Conservation (phyloP, 2,797 vertebrate genomes). For the Hephaestus fuliginosus region DNA sequence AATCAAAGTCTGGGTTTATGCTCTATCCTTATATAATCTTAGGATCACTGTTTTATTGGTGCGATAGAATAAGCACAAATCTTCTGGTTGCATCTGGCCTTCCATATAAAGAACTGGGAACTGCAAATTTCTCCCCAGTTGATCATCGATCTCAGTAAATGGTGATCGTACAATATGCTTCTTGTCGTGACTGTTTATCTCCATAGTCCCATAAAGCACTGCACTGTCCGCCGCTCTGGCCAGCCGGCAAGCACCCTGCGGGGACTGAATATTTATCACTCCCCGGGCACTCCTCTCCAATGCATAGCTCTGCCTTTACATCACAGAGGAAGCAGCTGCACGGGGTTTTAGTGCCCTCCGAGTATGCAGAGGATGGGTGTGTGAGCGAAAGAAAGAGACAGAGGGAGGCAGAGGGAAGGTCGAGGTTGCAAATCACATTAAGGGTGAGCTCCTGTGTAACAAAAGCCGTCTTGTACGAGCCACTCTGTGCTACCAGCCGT, state of each 20-base stretch:
- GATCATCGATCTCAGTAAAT: constrained; percentile 55
- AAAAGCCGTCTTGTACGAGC: constrained; percentile 65
- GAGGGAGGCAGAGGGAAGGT: constrained; percentile 32
- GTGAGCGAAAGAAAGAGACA: constrained; percentile 28
- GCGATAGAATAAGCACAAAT: constrained; percentile 17
- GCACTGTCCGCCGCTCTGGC: constrained; percentile 55
- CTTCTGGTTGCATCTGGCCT: constrained; percentile 34
- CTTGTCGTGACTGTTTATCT: constrained; percentile 65
- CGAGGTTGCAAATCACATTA: constrained; percentile 76
- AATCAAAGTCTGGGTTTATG: constrained; percentile 33
- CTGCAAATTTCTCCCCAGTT: constrained; percentile 36
- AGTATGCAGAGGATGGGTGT: constrained; percentile 61
- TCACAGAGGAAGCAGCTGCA: constrained; percentile 88
- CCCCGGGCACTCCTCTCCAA: constrained; percentile 62
- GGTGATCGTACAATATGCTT: constrained; percentile 57
- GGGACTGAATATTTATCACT: constrained; percentile 73
- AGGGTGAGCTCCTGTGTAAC: constrained; percentile 61
- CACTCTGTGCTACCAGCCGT: constrained; percentile 41
- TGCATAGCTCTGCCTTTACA: constrained; percentile 83
- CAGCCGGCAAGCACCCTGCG: constrained; percentile 65
- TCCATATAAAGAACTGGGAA: constrained; percentile 26
- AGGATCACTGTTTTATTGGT: not conserved
- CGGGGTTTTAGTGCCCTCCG: constrained; percentile 65
- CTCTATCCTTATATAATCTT: not conserved
- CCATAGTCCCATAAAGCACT: constrained; percentile 63